Evolutionary conservation across 2,113 vertebrate species (phyloP).

Genomic region (Callocephalon fimbriatum): DNA sequence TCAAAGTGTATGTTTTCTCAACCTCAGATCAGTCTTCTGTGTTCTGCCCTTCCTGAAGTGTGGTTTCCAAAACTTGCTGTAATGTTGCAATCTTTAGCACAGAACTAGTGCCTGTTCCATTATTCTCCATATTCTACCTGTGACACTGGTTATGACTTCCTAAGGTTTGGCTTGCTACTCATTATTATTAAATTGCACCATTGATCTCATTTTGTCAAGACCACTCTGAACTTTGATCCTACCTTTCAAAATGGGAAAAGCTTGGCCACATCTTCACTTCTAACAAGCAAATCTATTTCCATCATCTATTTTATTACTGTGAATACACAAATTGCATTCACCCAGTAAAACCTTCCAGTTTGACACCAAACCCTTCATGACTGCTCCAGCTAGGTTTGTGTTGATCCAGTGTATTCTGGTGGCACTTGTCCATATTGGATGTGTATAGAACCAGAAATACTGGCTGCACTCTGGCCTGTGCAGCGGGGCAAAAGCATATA

Average conservation of each 20-base stretch:
- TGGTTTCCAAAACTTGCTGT: not conserved
- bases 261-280: not conserved
- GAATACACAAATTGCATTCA: not conserved
- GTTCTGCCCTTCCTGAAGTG: not conserved
- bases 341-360: not conserved
- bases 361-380: not conserved
- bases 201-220: not conserved
- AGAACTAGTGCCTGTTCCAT: not conserved
- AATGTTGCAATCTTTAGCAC: not conserved
- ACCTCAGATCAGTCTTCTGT: not conserved
- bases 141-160: not conserved
- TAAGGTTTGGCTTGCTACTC: not conserved
- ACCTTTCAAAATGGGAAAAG: not conserved
- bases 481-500: not conserved
- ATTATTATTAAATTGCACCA: not conserved
- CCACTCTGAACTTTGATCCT: not conserved
- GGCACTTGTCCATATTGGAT: not conserved
- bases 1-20: not conserved
- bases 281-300: not conserved
- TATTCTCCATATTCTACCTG: not conserved
- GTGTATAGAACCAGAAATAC: not conserved
- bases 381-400: not conserved
- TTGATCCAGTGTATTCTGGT: accelerated
- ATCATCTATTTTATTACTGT: not conserved
- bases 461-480: accelerated